A percentile compares a stretch with the other conserved stretches of the same genome.
Evolutionary conservation across 2,113 vertebrate species (phyloP).

Genomic region (Desmodus rotundus): DNA sequence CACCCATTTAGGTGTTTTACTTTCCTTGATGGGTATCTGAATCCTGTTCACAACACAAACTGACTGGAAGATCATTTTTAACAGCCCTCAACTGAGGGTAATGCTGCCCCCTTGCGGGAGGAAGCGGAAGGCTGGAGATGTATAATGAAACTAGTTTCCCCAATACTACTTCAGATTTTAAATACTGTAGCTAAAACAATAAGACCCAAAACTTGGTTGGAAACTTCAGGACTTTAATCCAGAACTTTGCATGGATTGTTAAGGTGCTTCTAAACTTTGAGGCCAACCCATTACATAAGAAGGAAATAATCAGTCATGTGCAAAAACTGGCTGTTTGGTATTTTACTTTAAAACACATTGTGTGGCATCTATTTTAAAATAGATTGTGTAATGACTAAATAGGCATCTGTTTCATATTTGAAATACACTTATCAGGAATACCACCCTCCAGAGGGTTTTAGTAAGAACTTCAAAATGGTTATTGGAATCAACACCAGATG

Average conservation of each 20-base stretch:
- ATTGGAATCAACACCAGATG: neutral
- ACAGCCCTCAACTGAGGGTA: neutral
- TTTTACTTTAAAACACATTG: neutral
- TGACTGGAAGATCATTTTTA: neutral
- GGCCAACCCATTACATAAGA: neutral
- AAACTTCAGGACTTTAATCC: neutral
- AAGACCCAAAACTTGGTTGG: neutral
- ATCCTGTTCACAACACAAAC: neutral
- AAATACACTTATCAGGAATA: neutral
- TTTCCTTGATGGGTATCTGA: neutral
- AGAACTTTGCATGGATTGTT: neutral
- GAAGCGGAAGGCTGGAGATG: neutral
- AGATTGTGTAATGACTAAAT: neutral
- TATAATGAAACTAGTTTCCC: neutral
- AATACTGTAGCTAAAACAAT: neutral
- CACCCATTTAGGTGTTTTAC: neutral
- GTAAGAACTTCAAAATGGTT: conserved; percentile 4
- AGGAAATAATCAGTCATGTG: neutral
- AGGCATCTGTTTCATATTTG: neutral
- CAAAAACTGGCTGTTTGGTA: neutral
- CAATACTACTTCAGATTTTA: neutral
- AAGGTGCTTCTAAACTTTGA: neutral
- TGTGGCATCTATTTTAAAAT: neutral
- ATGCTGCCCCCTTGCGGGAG: neutral
- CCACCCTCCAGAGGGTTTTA: neutral